phyloP scores from a whole-genome alignment of 2,888 invertebrate species.

The Chouioia cunea region DNA sequence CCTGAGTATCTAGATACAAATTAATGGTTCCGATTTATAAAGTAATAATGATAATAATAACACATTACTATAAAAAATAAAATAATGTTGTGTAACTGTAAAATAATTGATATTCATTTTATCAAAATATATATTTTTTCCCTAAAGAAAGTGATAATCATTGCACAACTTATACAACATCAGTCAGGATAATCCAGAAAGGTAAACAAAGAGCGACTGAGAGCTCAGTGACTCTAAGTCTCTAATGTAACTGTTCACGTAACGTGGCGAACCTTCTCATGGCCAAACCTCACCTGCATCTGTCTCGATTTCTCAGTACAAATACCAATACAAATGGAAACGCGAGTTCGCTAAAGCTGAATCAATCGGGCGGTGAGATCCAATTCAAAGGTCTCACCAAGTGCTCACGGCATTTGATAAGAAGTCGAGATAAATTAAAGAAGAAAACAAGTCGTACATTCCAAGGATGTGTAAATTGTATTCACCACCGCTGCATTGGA shows the following conservation, averaged over 20 bases:
- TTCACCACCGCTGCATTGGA: too few species aligned
- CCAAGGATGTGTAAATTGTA: background rate
- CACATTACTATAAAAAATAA: too few species aligned
- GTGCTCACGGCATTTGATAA: constrained; percentile 15
- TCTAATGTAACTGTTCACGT: constrained; percentile 37
- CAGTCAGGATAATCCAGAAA: constrained; percentile 25
- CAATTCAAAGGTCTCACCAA: constrained; percentile 12
- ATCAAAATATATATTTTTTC: too few species aligned
- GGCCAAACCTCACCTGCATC: constrained; percentile 37
- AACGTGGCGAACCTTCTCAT: constrained; percentile 38
- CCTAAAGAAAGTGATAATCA: background rate
- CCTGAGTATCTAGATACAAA: too few species aligned
- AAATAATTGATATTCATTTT: too few species aligned
- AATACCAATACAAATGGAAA: constrained; percentile 13
- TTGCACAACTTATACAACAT: constrained; percentile 21
- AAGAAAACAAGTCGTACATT: constrained; percentile 7
- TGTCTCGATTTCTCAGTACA: background rate
- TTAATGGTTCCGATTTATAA: too few species aligned
- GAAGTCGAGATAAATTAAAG: constrained; percentile 1
- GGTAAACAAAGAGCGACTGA: constrained; percentile 35
- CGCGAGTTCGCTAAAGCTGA: constrained; percentile 20
- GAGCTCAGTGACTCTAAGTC: background rate
- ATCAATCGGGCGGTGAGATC: constrained; percentile 18
- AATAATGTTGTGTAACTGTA: too few species aligned
- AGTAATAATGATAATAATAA: too few species aligned